phyloP scores from a whole-genome alignment of 1,140 invertebrate species.

The Akabosia matsudoensis region DNA sequence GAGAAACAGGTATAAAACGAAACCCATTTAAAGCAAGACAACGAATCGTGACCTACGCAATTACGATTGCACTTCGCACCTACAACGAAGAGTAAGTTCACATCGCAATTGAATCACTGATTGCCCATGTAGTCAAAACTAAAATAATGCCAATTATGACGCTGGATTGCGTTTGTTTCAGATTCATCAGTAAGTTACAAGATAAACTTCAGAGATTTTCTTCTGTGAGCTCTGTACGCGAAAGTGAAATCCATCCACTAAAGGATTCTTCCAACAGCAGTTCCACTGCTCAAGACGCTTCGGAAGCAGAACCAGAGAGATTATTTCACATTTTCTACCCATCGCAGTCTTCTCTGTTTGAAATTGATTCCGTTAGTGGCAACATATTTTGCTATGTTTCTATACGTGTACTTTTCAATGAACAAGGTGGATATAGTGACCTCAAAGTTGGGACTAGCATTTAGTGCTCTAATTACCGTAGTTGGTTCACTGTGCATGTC shows the following conservation, averaged over 20 bases:
- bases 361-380: conserved; percentile 79
- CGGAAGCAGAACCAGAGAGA: conserved; percentile 34
- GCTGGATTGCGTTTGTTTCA: neutral
- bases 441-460: conserved; percentile 84
- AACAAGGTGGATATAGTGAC: conserved; percentile 90
- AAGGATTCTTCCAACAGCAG: conserved; percentile 5
- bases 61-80: conserved; percentile 80
- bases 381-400: conserved; percentile 78
- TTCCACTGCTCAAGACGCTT: neutral
- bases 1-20: conserved; percentile 82
- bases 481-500: conserved; percentile 88
- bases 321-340: conserved; percentile 76
- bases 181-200: neutral
- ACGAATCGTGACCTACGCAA: conserved; percentile 80
- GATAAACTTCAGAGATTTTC: neutral
- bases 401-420: conserved; percentile 92
- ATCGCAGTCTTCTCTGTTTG: conserved; percentile 78
- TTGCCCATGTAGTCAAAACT: neutral
- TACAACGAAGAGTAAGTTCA: conserved; percentile 57
- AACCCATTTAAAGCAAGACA: conserved; percentile 77
- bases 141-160: no score
- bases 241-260: neutral
- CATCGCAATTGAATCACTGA: neutral
- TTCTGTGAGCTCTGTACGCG: neutral
- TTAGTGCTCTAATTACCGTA: conserved; percentile 83